A percentile compares a stretch with the other conserved stretches of the same genome.
phyloP scores from a whole-genome alignment of 2,113 vertebrate species.

The Poeciliopsis occidentalis region DNA sequence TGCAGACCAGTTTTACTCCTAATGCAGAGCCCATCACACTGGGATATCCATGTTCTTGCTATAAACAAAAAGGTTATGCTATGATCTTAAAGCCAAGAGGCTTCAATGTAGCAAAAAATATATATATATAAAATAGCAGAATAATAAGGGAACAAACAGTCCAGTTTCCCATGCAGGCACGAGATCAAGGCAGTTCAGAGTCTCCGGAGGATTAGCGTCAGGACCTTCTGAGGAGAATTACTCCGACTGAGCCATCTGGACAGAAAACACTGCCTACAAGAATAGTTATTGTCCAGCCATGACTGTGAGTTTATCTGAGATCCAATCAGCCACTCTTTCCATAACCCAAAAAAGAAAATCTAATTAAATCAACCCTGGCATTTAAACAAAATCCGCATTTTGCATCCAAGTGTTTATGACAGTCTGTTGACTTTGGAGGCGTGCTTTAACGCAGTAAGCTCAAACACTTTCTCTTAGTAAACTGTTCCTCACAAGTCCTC shows the following conservation, averaged over 20 bases:
- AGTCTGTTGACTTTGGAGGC: not conserved
- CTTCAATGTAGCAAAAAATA: not conserved
- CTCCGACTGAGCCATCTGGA: slow-evolving; percentile 68
- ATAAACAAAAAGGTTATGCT: slow-evolving; percentile 6
- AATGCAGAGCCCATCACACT: not conserved
- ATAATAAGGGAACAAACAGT: slow-evolving; percentile 1
- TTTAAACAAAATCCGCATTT: not conserved
- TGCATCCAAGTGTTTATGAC: not conserved
- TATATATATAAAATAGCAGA: too few species aligned
- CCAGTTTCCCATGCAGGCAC: slow-evolving; percentile 34
- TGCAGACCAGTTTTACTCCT: not conserved
- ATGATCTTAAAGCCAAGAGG: not conserved
- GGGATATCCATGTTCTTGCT: not conserved
- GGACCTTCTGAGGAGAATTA: slow-evolving; percentile 68
- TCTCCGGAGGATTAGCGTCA: slow-evolving; percentile 67
- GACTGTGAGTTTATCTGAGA: not conserved
- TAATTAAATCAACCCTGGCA: not conserved
- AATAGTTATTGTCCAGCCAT: slow-evolving; percentile 8
- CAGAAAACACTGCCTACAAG: slow-evolving; percentile 38
- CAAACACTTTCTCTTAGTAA: not conserved
- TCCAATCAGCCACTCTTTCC: not conserved
- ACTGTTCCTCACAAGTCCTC: not conserved
- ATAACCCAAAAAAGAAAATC: not conserved
- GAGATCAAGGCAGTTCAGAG: slow-evolving; percentile 65
- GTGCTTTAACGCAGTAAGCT: not conserved